Evolutionary conservation across 2,797 vertebrate species (phyloP).

Genomic region (Hirundo rustica): DNA sequence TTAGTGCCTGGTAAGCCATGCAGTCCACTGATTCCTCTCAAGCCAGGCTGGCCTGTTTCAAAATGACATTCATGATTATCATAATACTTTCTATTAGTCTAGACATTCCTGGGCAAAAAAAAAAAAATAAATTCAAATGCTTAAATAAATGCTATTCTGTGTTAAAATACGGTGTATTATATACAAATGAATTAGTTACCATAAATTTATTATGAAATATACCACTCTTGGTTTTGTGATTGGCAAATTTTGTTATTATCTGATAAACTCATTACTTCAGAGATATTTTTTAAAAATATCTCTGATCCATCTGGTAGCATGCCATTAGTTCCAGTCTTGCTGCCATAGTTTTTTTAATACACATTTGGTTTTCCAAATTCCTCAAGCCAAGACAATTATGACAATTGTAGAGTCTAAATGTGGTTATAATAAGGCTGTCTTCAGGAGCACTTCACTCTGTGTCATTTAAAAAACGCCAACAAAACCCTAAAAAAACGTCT

Average conservation of each 20-base stretch:
- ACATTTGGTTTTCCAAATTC: neutral
- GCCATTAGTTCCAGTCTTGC: constrained; percentile 1
- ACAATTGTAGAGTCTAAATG: neutral
- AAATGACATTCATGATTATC: neutral
- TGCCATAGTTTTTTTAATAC: neutral
- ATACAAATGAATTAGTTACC: neutral
- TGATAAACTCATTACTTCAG: neutral
- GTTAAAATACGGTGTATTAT: neutral
- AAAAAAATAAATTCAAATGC: neutral
- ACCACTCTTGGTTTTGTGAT: neutral
- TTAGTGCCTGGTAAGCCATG: constrained; percentile 90
- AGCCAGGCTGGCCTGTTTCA: constrained; percentile 84
- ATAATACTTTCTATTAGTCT: neutral
- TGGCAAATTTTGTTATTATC: neutral
- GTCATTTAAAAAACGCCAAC: neutral
- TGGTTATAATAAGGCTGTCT: neutral
- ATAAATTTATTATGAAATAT: neutral
- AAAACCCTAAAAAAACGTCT: neutral
- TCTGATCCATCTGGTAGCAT: neutral
- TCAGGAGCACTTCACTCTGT: neutral
- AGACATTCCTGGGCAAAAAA: neutral
- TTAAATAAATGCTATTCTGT: neutral
- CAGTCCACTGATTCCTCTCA: constrained; percentile 86
- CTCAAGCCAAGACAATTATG: neutral
- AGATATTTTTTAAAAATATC: neutral